Evolutionary conservation across 2,113 vertebrate genomes (phyloP).

Genomic region (Ivindomyrus marchei): DNA sequence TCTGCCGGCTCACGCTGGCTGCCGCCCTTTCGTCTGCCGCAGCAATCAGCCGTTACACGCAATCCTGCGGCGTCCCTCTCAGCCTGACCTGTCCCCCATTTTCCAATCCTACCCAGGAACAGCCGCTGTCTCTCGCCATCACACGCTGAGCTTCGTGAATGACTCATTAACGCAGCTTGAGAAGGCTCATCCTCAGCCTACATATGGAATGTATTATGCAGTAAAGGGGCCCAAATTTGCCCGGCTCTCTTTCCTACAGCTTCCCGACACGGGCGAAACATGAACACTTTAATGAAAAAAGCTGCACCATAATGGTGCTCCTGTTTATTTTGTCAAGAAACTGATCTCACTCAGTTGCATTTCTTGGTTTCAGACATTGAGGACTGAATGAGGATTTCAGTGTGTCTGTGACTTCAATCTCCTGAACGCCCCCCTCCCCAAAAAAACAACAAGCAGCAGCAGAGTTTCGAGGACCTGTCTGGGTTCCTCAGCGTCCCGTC

Average conservation of each 20-base stretch:
- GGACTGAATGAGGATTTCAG: neutral
- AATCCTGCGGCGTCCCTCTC: neutral
- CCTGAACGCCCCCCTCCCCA: neutral
- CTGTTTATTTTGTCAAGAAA: neutral
- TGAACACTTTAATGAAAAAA: neutral
- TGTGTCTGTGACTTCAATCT: slow-evolving; percentile 35
- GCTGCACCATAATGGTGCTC: neutral
- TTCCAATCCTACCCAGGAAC: neutral
- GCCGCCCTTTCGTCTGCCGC: neutral
- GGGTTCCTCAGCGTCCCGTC: slow-evolving; percentile 40
- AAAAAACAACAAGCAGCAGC: neutral
- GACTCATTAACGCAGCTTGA: neutral
- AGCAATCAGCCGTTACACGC: neutral
- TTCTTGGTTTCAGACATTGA: neutral
- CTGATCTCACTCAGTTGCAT: neutral
- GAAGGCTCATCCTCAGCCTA: neutral
- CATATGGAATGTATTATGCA: slow-evolving; percentile 12
- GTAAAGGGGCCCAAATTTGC: neutral
- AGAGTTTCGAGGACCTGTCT: slow-evolving; percentile 42
- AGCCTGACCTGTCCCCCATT: neutral
- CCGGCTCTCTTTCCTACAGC: neutral
- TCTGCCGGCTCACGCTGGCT: neutral
- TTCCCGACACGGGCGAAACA: neutral
- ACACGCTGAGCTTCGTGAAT: neutral
- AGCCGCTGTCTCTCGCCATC: neutral